Evolutionary conservation across 2,113 vertebrate genomes (phyloP), one percentile per base, ranked within the genome.

Genomic region (Turnix velox): DNA sequence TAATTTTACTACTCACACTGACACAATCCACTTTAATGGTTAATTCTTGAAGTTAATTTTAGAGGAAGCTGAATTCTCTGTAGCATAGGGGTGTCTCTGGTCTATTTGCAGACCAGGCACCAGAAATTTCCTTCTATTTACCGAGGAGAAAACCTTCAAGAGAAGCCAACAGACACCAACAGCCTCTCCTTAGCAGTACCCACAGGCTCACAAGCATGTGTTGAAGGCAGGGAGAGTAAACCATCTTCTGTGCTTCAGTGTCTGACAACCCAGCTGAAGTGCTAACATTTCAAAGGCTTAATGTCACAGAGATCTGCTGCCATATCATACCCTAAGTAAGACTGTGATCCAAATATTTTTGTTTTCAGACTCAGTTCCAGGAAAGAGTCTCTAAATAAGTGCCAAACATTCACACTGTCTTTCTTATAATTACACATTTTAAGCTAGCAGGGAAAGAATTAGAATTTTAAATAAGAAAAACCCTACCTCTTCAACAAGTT

Each of bases 381-480:
- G 59, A 67, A 88, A 37, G 63, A 69, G 46, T 55, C 55, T 59
- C 89, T 69, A 87, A 91, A 74, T 71, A 88, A 59, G 59, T 48
- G 61, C 30, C 61, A 93, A 86, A 55, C n/a, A 51, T 71, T 81
- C 63, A 77, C 55, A 66, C 66, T n/a, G 8, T 59, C 49, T 52
- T 62, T 42, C 61, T 82, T 9, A 62, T 57, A 61, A 82, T 40
- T 23, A 55, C 23, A 40, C 12, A 52, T 75, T 75, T 63, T 76
- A 57, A 83, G 54, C 82, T 5, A 66, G 49, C 3, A 80, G 9
- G 18, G 67, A 85, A 85, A 51, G 66, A 77, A 88, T 75, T 79
- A 61, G 73, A 87, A 85, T 94, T 94, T 94, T 84, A 94, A 92
- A 81, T 16, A 68, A 42, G 82, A 85, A 73, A 73, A 88, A 74